Conservation (phyloP, 2,888 invertebrate genomes). For the Timema cristinae region DNA sequence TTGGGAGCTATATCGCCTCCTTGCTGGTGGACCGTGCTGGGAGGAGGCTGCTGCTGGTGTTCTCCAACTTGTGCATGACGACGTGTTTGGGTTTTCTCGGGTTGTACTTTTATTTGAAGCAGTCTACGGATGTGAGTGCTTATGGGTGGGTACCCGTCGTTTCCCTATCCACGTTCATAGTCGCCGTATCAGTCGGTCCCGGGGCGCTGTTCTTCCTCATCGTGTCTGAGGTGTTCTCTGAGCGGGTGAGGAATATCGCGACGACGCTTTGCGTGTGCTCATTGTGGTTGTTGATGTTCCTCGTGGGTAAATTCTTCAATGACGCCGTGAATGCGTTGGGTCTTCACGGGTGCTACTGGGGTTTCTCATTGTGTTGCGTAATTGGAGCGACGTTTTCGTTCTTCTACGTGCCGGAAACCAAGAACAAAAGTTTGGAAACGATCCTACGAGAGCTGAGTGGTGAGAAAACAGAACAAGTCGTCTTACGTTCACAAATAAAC, state of each 20-base stretch:
- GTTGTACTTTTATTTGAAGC: conserved; percentile 37
- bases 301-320: conserved; percentile 46
- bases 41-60: conserved; percentile 45
- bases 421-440: conserved; percentile 44
- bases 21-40: conserved; percentile 46
- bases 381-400: conserved; percentile 41
- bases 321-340: conserved; percentile 43
- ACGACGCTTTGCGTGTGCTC: conserved; percentile 29
- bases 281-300: conserved; percentile 42
- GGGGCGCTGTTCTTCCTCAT: conserved; percentile 23
- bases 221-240: conserved; percentile 24
- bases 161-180: conserved; percentile 19
- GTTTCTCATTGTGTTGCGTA: conserved; percentile 44
- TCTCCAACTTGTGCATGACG: conserved; percentile 42
- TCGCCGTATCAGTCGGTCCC: conserved; percentile 21
- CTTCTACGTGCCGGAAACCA: conserved; percentile 47
- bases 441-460: conserved; percentile 41
- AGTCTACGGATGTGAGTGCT: conserved; percentile 13
- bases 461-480: neutral
- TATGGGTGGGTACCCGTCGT: conserved; percentile 20
- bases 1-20: conserved; percentile 37
- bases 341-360: conserved; percentile 44
- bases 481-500: no score
- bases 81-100: conserved; percentile 39
- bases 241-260: conserved; percentile 21